Base-by-base conservation (phyloP, 2,113 vertebrate species). In the Peucedramus taeniatus region DNA sequence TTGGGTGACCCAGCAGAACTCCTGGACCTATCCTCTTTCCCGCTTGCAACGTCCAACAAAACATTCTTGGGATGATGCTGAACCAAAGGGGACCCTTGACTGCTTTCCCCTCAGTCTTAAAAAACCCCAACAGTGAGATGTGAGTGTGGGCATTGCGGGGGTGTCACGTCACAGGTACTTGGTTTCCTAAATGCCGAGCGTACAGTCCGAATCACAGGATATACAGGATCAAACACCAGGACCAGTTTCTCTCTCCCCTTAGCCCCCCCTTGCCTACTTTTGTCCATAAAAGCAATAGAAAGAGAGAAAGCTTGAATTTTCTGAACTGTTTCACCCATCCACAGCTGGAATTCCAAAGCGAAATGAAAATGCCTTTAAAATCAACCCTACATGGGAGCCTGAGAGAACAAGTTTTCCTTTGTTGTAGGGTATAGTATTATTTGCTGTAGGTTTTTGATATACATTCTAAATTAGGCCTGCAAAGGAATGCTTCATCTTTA, bases 401-500 rank as follows among this genome's bases (percentile, higher is more conserved):
- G 96, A 97, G 97, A 98, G 97, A 98, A 98, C 97, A 98, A 98
- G 98, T 98, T 98, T 98, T 97, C 95, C 97, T 98, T 98, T 98
- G 98, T 98, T 97, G 97, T 96, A 96, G 96, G 97, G 96, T 96
- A 97, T 97, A 98, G 98, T 97, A 96, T 98, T 98, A 98, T 98
- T 98, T 98, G 98, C 97, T 97, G 98, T 98, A 98, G 98, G 97
- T 98, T 98, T 98, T 98, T 98, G 97, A 98, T 98, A 98, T 98
- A 98, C 98, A 98, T 98, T 98, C 98, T 98, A 98, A 98, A 98
- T 98, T 98, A 98, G 98, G 98, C 96, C 97, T 98, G 98, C 97
- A 98, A 98, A 98, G 97, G 97, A 98, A 97, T 97, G 97, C 98
- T 98, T 98, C 98, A 98, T 98, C 98, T 98, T 98, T 98, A 98